Evolutionary conservation across 2,888 invertebrate genomes (phyloP), one percentile per base, ranked within the genome.

Genomic region (Euproctis similis): DNA sequence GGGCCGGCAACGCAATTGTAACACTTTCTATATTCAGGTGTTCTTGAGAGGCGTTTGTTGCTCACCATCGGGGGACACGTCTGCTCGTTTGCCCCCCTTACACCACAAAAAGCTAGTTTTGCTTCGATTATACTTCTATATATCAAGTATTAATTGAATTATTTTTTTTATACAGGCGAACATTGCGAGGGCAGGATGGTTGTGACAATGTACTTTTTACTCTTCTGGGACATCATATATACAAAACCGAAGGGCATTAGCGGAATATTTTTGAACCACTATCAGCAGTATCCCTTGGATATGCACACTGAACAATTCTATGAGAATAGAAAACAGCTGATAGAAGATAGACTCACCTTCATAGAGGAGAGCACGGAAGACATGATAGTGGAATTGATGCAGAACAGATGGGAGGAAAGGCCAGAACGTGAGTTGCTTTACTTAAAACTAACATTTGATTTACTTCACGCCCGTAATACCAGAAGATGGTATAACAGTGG

Each of bases 221-320:
- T 92, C 4, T 93, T 95, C 67, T 95, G 94, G 94, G 91, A 94
- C 43, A 88, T 93, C 2, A 87, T 96, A 24, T 78, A 85, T 39
- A 71, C 89, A 8, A 78, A 82, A 26, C 71, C 77, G 1, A 75
- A 84, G 0, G 59, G 57, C 5, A 53, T 62, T 0, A 36, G 36
- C 0, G 91, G 92, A 34, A 78, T 87, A 7, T 95, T 92, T 66
- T 75, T 92, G 22, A 87, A 87, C 1, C 70, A 74, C 2, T 89
- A 88, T 59, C 94, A 94, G 63, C 39, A 36, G 13, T 82, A 76
- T n/a, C 96, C 95, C 0, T 69, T 92, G 3, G 95, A 96, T 70
- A 66, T 95, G 47, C 86, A 85, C 54, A 85, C 87, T 1, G 75
- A 78, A 2, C 71, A 87, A 22, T 95, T 96, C 74, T 92, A 92